These are phyloP conservation scores for Argyresthia albistria DNA, from an alignment of 2,888 invertebrate genomes.

Conservation along the genomic window DNA sequence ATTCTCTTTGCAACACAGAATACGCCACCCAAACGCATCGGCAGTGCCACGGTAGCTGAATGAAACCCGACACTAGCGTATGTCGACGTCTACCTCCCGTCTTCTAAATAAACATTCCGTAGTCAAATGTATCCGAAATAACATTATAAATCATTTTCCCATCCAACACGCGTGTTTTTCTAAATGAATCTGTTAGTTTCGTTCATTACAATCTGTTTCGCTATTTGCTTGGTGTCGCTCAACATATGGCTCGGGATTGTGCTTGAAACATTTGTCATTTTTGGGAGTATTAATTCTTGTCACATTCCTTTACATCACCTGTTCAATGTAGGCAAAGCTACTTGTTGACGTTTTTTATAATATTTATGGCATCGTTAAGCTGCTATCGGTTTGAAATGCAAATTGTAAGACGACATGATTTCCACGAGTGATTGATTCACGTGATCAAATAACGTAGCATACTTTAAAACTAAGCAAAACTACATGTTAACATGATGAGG, in stretches of 20 bases:
- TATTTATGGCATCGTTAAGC: too few species aligned
- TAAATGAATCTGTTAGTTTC: slow-evolving; percentile 58
- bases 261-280: slow-evolving; percentile 39
- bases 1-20: background rate
- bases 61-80: slow-evolving; percentile 38
- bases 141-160: slow-evolving; percentile 65
- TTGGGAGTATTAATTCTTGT: slow-evolving; percentile 40
- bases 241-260: slow-evolving; percentile 44
- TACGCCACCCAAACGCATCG: background rate
- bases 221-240: slow-evolving; percentile 63
- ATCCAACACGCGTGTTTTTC: slow-evolving; percentile 41
- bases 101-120: slow-evolving; percentile 50
- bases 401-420: too few species aligned
- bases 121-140: slow-evolving; percentile 55
- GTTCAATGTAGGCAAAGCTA: too few species aligned
- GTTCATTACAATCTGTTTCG: slow-evolving; percentile 64
- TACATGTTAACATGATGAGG: too few species aligned
- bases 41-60: slow-evolving; percentile 16
- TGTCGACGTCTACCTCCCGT: slow-evolving; percentile 36
- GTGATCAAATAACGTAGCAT: too few species aligned
- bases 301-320: slow-evolving; percentile 10
- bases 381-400: too few species aligned
- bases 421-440: too few species aligned
- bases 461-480: too few species aligned
- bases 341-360: too few species aligned